Evolutionary conservation across 2,888 invertebrate genomes (phyloP).

Genomic region (Erebia ligea): DNA sequence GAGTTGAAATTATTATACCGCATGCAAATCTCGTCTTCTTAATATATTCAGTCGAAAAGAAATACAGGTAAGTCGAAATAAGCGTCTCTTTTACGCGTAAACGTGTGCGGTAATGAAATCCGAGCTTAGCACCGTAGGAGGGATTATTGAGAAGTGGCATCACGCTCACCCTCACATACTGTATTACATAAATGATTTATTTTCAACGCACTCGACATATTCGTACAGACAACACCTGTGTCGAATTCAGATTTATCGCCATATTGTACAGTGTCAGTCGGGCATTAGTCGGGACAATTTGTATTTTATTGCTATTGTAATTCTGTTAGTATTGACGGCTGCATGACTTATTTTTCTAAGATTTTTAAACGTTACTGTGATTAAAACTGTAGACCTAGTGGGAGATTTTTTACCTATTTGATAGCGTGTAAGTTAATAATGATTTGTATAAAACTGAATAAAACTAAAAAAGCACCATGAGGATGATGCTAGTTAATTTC

Average conservation of each 20-base stretch:
- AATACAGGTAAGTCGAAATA: constrained; percentile 19
- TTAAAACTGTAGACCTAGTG: too few species aligned
- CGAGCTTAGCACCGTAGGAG: constrained; percentile 45
- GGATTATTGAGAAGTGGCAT: constrained; percentile 51
- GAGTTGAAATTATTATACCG: neutral
- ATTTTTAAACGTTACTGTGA: neutral
- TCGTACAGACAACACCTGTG: constrained; percentile 54
- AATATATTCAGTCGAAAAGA: constrained; percentile 22
- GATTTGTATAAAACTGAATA: too few species aligned
- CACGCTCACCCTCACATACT: constrained; percentile 50
- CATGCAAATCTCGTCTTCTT: constrained; percentile 21
- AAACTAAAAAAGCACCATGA: too few species aligned
- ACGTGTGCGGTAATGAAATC: constrained; percentile 58
- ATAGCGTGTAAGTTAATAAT: too few species aligned
- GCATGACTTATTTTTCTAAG: neutral
- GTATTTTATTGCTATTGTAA: constrained; percentile 33
- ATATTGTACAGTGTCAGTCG: constrained; percentile 36
- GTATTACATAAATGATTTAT: constrained; percentile 61
- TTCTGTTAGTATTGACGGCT: constrained; percentile 21
- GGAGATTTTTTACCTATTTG: too few species aligned
- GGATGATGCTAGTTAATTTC: too few species aligned
- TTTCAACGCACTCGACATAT: constrained; percentile 55
- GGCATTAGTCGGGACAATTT: constrained; percentile 47
- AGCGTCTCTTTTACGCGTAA: constrained; percentile 37
- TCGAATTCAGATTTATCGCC: constrained; percentile 43